These are phyloP conservation scores for Empidonax alnorum DNA, from an alignment of 2,113 vertebrate species.

Conservation along the genomic window DNA sequence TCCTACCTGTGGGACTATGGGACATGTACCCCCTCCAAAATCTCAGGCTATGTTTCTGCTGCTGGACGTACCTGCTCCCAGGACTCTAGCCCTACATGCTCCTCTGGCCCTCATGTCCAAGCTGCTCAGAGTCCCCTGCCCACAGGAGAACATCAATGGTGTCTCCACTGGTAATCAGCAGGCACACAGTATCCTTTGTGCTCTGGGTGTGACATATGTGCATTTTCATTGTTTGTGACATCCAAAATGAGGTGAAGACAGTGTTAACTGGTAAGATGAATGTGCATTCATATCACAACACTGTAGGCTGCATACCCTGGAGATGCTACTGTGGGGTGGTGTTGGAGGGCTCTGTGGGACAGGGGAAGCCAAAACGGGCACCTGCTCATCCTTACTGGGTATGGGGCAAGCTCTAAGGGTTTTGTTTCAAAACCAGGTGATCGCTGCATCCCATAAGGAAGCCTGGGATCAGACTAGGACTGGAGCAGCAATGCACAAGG, in stretches of 20 bases:
- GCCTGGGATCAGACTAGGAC: not conserved
- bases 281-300: not conserved
- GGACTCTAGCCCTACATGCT: not conserved
- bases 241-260: not conserved
- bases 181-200: fast-evolving
- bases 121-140: not conserved
- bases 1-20: not conserved
- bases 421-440: not conserved
- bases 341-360: not conserved
- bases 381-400: not conserved
- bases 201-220: fast-evolving
- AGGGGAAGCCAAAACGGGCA: not conserved
- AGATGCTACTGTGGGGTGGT: not conserved
- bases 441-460: not conserved
- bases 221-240: not conserved
- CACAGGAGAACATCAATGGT: fast-evolving
- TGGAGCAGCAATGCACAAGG: not conserved
- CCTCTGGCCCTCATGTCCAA: fast-evolving
- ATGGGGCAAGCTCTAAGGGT: not conserved
- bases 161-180: too few species aligned
- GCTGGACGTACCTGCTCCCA: not conserved
- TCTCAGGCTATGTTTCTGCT: not conserved
- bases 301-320: not conserved
- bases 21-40: fast-evolving
- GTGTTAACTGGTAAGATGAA: not conserved